Evolutionary conservation across 2,113 vertebrate species (phyloP).

Genomic region (Aegypius monachus): DNA sequence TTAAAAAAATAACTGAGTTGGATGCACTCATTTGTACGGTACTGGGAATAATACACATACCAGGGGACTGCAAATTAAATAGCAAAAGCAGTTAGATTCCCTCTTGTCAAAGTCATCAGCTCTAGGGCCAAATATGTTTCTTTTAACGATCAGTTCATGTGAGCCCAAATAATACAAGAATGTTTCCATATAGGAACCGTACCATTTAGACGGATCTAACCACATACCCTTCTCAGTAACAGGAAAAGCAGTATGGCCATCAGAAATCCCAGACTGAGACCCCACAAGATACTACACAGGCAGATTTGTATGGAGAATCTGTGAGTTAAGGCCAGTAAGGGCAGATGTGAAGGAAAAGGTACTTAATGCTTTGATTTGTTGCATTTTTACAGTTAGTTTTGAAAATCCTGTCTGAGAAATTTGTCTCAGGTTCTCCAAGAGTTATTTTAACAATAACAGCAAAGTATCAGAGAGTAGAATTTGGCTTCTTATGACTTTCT

Average conservation of each 20-base stretch:
- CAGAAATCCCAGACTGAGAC: neutral
- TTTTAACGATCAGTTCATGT: neutral
- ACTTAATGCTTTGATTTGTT: neutral
- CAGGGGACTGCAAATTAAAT: neutral
- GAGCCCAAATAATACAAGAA: neutral
- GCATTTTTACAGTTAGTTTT: neutral
- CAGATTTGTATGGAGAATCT: neutral
- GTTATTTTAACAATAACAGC: neutral
- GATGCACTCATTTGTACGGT: neutral
- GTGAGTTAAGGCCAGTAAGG: neutral
- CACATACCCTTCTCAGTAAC: neutral
- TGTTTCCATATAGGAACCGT: neutral
- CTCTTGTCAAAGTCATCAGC: neutral
- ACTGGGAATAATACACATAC: neutral
- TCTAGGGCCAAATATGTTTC: neutral
- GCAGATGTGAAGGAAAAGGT: neutral
- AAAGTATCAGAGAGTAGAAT: neutral
- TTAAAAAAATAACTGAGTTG: neutral
- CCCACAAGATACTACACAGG: neutral
- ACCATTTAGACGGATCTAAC: neutral
- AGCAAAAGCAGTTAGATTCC: neutral
- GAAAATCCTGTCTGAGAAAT: neutral
- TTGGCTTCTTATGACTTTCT: neutral
- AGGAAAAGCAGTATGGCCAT: neutral
- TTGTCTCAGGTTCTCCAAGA: neutral